Percentiles rank a stretch among this genome's conserved stretches.
Evolutionary conservation across 2,113 vertebrate genomes (phyloP).

Genomic region (Apeltes quadracus): DNA sequence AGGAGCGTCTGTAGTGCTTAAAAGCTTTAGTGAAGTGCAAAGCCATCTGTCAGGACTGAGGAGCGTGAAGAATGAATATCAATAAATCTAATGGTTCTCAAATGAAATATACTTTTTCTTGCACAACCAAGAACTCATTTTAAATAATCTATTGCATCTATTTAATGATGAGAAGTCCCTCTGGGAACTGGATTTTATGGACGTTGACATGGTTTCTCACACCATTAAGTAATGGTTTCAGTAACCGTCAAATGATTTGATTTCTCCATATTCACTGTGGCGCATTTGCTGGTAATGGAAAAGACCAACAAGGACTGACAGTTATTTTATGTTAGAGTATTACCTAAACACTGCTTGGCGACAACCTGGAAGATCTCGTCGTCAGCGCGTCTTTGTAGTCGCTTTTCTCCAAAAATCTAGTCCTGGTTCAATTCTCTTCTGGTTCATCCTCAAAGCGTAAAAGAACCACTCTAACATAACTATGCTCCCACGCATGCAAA

Average conservation of each 20-base stretch:
- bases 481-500: too few relatives aligned
- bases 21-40: constrained; percentile 32
- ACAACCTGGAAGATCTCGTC: too few relatives aligned
- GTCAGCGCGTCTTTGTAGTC: too few relatives aligned
- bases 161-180: background rate
- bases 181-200: background rate
- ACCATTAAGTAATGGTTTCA: background rate
- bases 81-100: constrained; percentile 27
- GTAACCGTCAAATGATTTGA: background rate
- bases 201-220: background rate
- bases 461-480: too few relatives aligned
- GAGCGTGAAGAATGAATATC: constrained; percentile 25
- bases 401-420: too few relatives aligned
- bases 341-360: too few relatives aligned
- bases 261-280: background rate
- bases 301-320: background rate
- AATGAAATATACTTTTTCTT: constrained; percentile 26
- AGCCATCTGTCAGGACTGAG: constrained; percentile 22
- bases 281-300: background rate
- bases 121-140: constrained; percentile 10
- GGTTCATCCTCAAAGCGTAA: too few relatives aligned
- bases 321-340: background rate
- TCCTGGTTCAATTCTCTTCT: too few relatives aligned
- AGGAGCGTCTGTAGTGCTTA: constrained; percentile 25
- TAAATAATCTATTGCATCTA: background rate